Base-by-base conservation (phyloP, 2,113 vertebrate species). In the Lota lota region DNA sequence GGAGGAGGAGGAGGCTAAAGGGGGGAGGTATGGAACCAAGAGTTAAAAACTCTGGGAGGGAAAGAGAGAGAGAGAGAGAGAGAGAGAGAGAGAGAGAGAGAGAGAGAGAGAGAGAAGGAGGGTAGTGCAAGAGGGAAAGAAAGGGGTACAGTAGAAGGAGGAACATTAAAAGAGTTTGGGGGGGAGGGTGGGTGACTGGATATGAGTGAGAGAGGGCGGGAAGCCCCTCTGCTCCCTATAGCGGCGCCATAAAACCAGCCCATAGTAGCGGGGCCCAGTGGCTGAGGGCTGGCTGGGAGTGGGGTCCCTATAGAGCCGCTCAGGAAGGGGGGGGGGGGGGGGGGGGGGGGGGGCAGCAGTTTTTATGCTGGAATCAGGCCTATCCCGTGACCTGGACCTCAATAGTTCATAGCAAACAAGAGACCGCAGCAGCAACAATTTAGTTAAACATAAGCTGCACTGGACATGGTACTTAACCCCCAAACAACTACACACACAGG, bases 131-230 rank as follows among this genome's bases (percentile, higher is more conserved):
- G 19, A 24, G 61, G 17, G 6, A 62, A 19, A 76, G 70, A 77
- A 78, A 67, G 63, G 80, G 81, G 65, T 79, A 77, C 73, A 75
- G 81, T 77, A 73, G 60, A 67, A 62, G 16, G 24, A 10, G 64
- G 36, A 10, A 10, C 36, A 10, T 7, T 40, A 40, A 40, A 3
- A 14, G 21, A 56, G 63, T 33, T n/a, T 63, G 47, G 15, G 58
- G 65, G 53, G 65, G 47, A 63, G 63, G 71, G 50, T 11, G 50
- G 67, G 76, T 63, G 36, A 40, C 8, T 40, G 36, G 36, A 40
- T 40, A 40, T 40, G 36, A 5, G 36, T 1, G 36, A 40, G 36
- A 72, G 50, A 7, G 50, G 67, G 74, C 64, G 20, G 60, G n/a
- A 18, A 17, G 19, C 57, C 57, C 57, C 57, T 19, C 22, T 15